phyloP scores from a whole-genome alignment of 2,113 vertebrate genomes.

The Myotis yumanensis region DNA sequence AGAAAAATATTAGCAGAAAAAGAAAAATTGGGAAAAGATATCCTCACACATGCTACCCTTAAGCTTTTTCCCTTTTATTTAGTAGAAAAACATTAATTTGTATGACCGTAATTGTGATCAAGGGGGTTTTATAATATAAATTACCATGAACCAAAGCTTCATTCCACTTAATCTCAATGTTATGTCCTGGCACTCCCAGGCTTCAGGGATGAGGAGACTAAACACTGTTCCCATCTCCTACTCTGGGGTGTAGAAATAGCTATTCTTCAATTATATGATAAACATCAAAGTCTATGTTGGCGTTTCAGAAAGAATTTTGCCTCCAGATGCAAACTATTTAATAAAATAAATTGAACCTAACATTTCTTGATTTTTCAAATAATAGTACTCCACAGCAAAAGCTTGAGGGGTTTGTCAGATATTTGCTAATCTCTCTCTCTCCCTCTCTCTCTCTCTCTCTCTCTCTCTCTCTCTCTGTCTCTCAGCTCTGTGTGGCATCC shows the following conservation, averaged over 20 bases:
- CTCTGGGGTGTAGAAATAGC: neutral
- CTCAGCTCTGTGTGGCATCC: neutral
- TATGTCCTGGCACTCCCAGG: neutral
- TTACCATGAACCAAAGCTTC: neutral
- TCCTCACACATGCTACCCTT: neutral
- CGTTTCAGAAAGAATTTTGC: neutral
- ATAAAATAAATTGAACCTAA: neutral
- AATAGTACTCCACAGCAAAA: neutral
- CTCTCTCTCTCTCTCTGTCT: neutral
- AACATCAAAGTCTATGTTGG: neutral
- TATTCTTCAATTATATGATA: neutral
- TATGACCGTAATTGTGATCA: neutral
- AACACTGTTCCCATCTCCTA: neutral
- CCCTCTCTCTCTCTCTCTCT: neutral
- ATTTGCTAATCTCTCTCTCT: neutral
- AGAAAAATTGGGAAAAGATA: neutral
- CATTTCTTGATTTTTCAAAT: neutral
- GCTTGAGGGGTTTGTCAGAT: neutral
- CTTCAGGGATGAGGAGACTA: neutral
- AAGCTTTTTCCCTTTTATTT: neutral
- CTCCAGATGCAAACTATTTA: constrained; percentile 2
- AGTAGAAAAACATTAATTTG: neutral
- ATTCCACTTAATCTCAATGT: neutral
- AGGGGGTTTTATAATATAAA: neutral
- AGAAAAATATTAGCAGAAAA: neutral